These are phyloP conservation scores for Pyrgilauda ruficollis DNA, from an alignment of 2,113 vertebrate genomes.

Conservation along the genomic window DNA sequence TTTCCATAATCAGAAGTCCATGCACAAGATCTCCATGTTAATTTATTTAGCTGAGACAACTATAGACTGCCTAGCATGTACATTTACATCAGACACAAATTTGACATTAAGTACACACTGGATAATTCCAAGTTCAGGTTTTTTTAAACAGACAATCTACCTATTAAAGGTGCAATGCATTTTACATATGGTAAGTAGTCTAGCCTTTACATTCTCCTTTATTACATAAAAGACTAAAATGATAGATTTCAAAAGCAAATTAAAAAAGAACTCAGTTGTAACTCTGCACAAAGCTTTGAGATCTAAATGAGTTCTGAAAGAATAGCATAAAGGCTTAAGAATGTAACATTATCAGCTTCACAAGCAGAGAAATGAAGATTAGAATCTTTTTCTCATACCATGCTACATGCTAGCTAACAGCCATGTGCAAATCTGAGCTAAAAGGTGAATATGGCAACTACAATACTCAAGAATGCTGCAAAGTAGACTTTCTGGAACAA, in stretches of 20 bases:
- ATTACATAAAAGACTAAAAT: not conserved
- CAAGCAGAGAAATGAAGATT: slow-evolving; percentile 22
- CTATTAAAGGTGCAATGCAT: slow-evolving; percentile 88
- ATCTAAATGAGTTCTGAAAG: slow-evolving; percentile 39
- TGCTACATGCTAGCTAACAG: slow-evolving; percentile 31
- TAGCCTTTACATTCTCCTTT: slow-evolving; percentile 40
- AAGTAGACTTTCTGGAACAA: slow-evolving; percentile 37
- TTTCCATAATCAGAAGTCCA: slow-evolving; percentile 44
- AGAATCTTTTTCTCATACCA: slow-evolving; percentile 9
- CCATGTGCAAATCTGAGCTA: slow-evolving; percentile 27
- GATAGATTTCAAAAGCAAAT: slow-evolving; percentile 16
- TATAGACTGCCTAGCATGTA: not conserved
- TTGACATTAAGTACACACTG: slow-evolving; percentile 16
- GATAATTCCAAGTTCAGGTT: not conserved
- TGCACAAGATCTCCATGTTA: slow-evolving; percentile 50
- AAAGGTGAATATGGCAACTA: slow-evolving; percentile 31
- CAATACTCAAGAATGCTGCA: slow-evolving; percentile 22
- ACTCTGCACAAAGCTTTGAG: slow-evolving; percentile 46
- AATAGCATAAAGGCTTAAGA: slow-evolving; percentile 3
- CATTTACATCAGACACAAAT: slow-evolving; percentile 31
- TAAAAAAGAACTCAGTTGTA: not conserved
- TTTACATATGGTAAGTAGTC: slow-evolving; percentile 65
- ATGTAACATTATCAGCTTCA: not conserved
- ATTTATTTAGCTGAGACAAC: slow-evolving; percentile 15
- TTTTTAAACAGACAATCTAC: slow-evolving; percentile 47